Conservation (phyloP, 2,888 invertebrate genomes). For the Formica aserva region DNA sequence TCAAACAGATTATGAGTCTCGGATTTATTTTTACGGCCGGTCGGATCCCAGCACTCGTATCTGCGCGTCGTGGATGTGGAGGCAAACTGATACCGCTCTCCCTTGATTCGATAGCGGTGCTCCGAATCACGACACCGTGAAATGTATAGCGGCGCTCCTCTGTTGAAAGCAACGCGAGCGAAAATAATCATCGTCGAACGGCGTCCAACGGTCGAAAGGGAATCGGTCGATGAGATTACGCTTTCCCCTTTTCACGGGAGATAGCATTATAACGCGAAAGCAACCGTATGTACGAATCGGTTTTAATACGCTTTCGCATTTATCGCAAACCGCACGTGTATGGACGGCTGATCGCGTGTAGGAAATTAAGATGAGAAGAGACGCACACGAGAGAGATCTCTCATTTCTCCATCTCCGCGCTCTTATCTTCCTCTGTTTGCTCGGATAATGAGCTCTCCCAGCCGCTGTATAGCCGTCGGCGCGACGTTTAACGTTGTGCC, state of each 20-base stretch:
- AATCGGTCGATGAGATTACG: neutral
- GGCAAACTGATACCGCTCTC: constrained; percentile 47
- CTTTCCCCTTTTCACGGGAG: neutral
- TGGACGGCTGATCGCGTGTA: constrained; percentile 7
- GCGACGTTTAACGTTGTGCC: constrained; percentile 13
- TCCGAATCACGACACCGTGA: constrained; percentile 28
- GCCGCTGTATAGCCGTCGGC: neutral
- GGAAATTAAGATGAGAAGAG: constrained; percentile 41
- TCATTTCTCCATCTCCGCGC: neutral
- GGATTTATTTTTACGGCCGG: constrained; percentile 71
- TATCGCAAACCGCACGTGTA: constrained; percentile 17
- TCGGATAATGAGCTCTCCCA: constrained; percentile 37
- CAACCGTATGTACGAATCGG: neutral
- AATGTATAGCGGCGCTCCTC: constrained; percentile 20
- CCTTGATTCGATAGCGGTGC: constrained; percentile 40
- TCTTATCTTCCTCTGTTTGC: constrained; percentile 40
- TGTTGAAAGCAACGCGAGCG: constrained; percentile 30
- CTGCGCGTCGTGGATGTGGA: constrained; percentile 20
- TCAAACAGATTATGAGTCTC: constrained; percentile 68
- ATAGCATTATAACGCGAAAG: neutral
- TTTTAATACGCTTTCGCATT: constrained; percentile 8
- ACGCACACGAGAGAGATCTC: neutral
- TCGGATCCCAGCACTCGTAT: constrained; percentile 47
- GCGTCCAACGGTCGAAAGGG: neutral
- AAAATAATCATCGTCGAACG: constrained; percentile 37